Base-by-base conservation (phyloP, 2,113 vertebrate genomes). In the Raphicerus campestris region DNA sequence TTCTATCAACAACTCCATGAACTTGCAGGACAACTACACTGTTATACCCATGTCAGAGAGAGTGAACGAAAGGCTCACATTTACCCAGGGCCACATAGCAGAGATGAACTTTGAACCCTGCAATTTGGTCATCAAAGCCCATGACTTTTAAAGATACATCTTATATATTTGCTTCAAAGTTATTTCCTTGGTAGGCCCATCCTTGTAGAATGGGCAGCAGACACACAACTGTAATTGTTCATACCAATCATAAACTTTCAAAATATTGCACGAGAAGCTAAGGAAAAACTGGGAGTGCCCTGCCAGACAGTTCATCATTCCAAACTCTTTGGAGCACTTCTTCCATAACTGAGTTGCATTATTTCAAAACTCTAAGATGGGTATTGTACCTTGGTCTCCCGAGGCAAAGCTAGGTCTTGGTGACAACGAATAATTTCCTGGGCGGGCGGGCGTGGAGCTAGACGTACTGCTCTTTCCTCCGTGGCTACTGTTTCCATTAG, bases 371-470 rank as follows among this genome's bases (percentile, higher is more conserved):
- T 83, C 89, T 63, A 82, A 70, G 45, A 47, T 26, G 19, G 56
- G 20, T 81, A 78, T 56, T 83, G 98, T 99, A 99, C 99, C 99
- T 98, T 99, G 98, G 90, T 99, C 99, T 92, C 99, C 93, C 91
- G 99, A 94, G 91, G 99, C 98, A 97, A 99, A 99, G 78, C 98
- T 98, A 88, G 99, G 99, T 97, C 98, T 98, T 91, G 99, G 98
- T 78, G 99, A 99, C 49, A 98, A 97, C 0, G 98, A 98, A 63
- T 99, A 99, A 96, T 98, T 98, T 42, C 98, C 93, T 61, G 99
- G 98, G n/a, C 97, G 98, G 85, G 99, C 98, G 17, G 98, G 98
- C 32, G 99, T 98, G 56, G 99, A 99, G 98, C 98, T 99, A 92
- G 99, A 97, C 16, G 99, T 56, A 6, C 97, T 98, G 78, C 98